Conservation (phyloP, 2,113 vertebrate genomes). For the Ctenodactylus gundi region DNA sequence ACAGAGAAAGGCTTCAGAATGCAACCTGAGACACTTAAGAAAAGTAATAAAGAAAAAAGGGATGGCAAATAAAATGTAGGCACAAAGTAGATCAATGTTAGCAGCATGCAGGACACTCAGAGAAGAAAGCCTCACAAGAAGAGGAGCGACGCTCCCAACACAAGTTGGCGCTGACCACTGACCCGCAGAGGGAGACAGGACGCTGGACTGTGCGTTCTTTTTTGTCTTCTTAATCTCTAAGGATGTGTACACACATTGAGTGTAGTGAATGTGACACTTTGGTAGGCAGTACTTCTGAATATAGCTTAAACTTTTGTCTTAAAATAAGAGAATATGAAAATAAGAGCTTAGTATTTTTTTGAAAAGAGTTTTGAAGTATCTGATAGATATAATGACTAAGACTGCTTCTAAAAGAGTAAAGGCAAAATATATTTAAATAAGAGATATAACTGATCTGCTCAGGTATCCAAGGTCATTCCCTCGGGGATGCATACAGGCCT, state of each 20-base stretch:
- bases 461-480: not conserved
- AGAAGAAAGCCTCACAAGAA: not conserved
- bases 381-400: not conserved
- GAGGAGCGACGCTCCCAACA: not conserved
- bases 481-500: accelerated
- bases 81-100: not conserved
- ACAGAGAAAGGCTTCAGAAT: not conserved
- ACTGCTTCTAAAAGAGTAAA: not conserved
- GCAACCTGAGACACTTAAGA: not conserved
- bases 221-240: not conserved
- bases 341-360: not conserved
- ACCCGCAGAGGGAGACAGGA: not conserved
- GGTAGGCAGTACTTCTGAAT: not conserved
- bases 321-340: not conserved
- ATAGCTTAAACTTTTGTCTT: not conserved
- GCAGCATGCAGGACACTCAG: accelerated
- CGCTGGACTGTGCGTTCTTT: not conserved
- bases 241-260: not conserved
- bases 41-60: not conserved
- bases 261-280: not conserved
- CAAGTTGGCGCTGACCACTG: not conserved
- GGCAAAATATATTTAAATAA: not conserved
- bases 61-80: not conserved
- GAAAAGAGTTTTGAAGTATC: accelerated
- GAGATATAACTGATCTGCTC: not conserved